A percentile compares a stretch with the other conserved stretches of the same genome.
phyloP scores from a whole-genome alignment of 2,888 invertebrate genomes.

The Agonopterix alstromeriana region DNA sequence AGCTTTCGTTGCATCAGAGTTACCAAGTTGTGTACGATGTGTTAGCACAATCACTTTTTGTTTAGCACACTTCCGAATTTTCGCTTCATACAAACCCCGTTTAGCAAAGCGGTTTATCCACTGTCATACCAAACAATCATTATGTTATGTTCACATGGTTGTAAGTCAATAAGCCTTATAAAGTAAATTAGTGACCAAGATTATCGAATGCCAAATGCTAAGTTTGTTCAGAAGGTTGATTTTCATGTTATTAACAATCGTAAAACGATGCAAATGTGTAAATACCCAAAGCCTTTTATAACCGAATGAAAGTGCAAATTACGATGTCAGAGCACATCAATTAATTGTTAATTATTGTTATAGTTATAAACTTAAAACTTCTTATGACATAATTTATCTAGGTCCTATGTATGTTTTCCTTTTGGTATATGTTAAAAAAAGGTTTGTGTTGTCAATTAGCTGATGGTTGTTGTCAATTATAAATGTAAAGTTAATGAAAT shows the following conservation, averaged over 20 bases:
- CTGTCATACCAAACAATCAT: constrained; percentile 16
- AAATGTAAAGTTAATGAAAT: too few relatives aligned
- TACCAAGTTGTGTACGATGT: constrained; percentile 13
- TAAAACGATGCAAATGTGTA: constrained; percentile 9
- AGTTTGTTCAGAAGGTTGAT: constrained; percentile 19
- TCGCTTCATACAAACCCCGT: constrained; percentile 20
- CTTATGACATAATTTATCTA: too few relatives aligned
- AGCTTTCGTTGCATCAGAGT: constrained; percentile 5
- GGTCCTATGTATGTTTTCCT: too few relatives aligned
- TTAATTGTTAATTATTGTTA: too few relatives aligned
- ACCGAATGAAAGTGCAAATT: background rate
- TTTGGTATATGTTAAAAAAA: too few relatives aligned
- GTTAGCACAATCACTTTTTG: constrained; percentile 22
- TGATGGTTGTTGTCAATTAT: too few relatives aligned
- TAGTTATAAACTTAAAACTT: too few relatives aligned
- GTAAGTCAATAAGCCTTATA: constrained; percentile 40
- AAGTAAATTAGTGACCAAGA: constrained; percentile 33
- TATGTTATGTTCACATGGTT: constrained; percentile 16
- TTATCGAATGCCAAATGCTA: constrained; percentile 19
- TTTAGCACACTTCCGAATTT: constrained; percentile 14
- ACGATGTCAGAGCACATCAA: too few relatives aligned
- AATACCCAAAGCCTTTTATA: constrained; percentile 17
- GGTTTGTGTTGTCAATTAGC: too few relatives aligned
- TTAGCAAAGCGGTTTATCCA: constrained; percentile 19
- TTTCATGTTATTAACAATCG: constrained; percentile 7